These are phyloP conservation scores for Paracanthobrama guichenoti DNA, from an alignment of 2,113 vertebrate species.

Conservation along the genomic window DNA sequence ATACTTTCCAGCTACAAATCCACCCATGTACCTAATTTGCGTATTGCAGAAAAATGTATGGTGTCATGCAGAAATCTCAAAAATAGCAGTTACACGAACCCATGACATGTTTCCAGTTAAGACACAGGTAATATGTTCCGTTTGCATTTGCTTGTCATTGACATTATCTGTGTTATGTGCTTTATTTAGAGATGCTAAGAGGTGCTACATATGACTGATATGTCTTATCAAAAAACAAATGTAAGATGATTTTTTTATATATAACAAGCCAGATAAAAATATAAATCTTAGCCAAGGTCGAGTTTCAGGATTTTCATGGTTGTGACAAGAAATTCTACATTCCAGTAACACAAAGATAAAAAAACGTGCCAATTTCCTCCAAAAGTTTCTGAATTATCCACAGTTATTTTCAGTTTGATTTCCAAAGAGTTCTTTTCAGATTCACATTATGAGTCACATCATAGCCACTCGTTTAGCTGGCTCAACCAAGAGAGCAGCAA, in stretches of 20 bases:
- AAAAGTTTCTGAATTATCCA: neutral
- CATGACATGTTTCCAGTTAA: neutral
- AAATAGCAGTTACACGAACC: neutral
- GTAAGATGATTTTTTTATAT: neutral
- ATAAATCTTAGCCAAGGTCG: neutral
- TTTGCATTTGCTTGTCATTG: neutral
- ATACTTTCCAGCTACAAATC: neutral
- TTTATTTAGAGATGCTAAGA: neutral
- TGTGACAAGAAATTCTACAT: neutral
- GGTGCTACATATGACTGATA: neutral
- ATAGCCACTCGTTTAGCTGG: neutral
- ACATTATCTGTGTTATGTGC: neutral
- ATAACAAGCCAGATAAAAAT: neutral
- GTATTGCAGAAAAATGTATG: neutral
- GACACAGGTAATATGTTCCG: neutral
- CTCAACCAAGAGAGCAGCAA: neutral
- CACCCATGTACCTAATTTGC: conserved; percentile 11
- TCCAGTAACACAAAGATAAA: neutral
- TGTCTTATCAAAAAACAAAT: neutral
- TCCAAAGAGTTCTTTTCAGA: neutral
- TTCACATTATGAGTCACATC: neutral
- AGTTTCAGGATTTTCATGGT: neutral
- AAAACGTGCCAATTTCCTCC: neutral
- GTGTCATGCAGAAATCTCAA: neutral
- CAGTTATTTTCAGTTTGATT: neutral